Percentiles rank a stretch among this genome's conserved stretches.
Evolutionary conservation across 2,113 vertebrate genomes (phyloP).

Genomic region (Lophotis ruficrista): DNA sequence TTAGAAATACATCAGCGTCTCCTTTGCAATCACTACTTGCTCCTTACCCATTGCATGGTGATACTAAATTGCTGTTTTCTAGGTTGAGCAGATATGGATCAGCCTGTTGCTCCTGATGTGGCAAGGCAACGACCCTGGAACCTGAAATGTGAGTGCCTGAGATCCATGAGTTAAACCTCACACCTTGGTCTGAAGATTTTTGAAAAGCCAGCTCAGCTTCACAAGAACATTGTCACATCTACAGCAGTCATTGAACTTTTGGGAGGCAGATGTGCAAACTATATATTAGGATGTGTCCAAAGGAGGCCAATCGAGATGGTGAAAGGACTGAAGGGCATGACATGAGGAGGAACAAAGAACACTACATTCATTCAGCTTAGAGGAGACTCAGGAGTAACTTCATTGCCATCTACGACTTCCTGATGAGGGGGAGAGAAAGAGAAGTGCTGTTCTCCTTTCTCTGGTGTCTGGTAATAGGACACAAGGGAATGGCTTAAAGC

Average conservation of each 20-base stretch:
- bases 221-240: not conserved
- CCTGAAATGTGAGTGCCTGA: not conserved
- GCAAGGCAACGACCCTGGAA: too few species aligned
- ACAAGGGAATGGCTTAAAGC: not conserved
- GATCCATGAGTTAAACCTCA: not conserved
- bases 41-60: not conserved
- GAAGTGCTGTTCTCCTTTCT: not conserved
- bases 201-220: not conserved
- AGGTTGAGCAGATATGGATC: not conserved
- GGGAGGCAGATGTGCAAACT: not conserved
- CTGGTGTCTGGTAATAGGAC: not conserved
- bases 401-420: not conserved
- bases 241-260: not conserved
- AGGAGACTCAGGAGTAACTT: not conserved
- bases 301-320: not conserved
- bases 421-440: not conserved
- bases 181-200: not conserved
- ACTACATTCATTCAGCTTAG: not conserved
- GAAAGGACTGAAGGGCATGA: not conserved
- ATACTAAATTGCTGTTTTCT: not conserved
- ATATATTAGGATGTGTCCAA: fast-evolving
- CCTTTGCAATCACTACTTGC: not conserved
- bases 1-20: not conserved
- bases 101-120: not conserved
- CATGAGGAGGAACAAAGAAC: not conserved